These are phyloP conservation scores for Charanyca ferruginea DNA, from an alignment of 2,888 invertebrate genomes.

Conservation along the genomic window DNA sequence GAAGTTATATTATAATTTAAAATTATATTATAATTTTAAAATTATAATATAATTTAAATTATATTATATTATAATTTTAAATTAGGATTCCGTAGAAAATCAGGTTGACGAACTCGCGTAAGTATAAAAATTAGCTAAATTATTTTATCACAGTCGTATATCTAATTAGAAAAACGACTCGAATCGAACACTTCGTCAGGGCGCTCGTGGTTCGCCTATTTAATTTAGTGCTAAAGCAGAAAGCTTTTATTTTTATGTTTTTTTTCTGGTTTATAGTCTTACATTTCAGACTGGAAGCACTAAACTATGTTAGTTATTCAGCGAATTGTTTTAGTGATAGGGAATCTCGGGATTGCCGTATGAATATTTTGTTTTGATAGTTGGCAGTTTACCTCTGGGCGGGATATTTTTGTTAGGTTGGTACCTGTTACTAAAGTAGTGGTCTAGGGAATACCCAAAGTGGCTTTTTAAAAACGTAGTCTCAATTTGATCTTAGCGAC, in stretches of 20 bases:
- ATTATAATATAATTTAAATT: no score
- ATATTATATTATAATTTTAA: no score
- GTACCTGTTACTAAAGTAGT: no score
- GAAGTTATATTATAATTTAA: no score
- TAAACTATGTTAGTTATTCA: slow-evolving; percentile 40
- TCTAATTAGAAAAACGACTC: neutral
- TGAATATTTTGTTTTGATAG: slow-evolving; percentile 35
- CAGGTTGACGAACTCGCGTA: no score
- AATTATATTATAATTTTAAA: no score
- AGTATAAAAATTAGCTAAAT: neutral
- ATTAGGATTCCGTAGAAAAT: no score
- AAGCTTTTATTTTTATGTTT: slow-evolving; percentile 34
- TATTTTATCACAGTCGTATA: neutral
- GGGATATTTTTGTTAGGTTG: neutral
- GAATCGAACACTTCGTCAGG: neutral
- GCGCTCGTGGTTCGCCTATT: neutral
- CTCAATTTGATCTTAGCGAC: no score
- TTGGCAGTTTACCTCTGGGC: neutral
- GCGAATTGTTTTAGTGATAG: slow-evolving; percentile 43
- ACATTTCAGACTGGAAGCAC: slow-evolving; percentile 3
- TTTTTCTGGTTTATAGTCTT: slow-evolving; percentile 18
- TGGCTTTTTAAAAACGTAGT: no score
- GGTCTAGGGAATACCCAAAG: no score
- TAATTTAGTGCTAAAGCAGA: slow-evolving; percentile 7
- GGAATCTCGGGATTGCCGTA: slow-evolving; percentile 35